Percentiles rank a stretch among this genome's conserved stretches.
phyloP scores from a whole-genome alignment of 2,113 vertebrate genomes.

The Sigmodon hispidus region DNA sequence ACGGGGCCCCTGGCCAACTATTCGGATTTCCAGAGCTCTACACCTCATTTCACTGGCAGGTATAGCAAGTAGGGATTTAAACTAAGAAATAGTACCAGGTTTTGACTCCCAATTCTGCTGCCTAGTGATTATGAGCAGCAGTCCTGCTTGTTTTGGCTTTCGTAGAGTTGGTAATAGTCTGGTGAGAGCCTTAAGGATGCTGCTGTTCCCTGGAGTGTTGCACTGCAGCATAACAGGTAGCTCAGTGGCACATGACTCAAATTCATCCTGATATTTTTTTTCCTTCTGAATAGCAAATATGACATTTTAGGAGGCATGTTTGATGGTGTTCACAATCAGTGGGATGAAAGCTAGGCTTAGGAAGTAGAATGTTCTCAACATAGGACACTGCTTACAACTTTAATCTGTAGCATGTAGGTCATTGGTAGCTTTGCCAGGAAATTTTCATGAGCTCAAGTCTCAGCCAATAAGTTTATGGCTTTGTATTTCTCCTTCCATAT shows the following conservation, averaged over 20 bases:
- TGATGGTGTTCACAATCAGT: not conserved
- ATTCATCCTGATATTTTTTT: not conserved
- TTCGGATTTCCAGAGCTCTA: not conserved
- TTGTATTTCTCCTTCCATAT: not conserved
- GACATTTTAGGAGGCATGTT: not conserved
- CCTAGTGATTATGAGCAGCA: not conserved
- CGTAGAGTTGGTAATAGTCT: not conserved
- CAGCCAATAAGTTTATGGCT: not conserved
- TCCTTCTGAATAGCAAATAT: not conserved
- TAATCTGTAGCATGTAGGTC: not conserved
- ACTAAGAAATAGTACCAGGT: not conserved
- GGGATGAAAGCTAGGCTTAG: not conserved
- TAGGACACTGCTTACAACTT: not conserved
- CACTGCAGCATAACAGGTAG: not conserved
- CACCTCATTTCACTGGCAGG: slow-evolving; percentile 7
- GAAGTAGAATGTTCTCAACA: not conserved
- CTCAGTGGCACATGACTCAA: not conserved
- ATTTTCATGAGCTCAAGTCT: not conserved
- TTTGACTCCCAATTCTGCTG: not conserved
- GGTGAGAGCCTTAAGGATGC: not conserved
- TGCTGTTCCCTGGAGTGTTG: not conserved
- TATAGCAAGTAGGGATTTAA: not conserved
- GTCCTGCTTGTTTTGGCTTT: not conserved
- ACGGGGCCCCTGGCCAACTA: slow-evolving; percentile 15
- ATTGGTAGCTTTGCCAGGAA: not conserved